phyloP scores from a whole-genome alignment of 2,888 invertebrate genomes.

The Drosophila antonietae region DNA sequence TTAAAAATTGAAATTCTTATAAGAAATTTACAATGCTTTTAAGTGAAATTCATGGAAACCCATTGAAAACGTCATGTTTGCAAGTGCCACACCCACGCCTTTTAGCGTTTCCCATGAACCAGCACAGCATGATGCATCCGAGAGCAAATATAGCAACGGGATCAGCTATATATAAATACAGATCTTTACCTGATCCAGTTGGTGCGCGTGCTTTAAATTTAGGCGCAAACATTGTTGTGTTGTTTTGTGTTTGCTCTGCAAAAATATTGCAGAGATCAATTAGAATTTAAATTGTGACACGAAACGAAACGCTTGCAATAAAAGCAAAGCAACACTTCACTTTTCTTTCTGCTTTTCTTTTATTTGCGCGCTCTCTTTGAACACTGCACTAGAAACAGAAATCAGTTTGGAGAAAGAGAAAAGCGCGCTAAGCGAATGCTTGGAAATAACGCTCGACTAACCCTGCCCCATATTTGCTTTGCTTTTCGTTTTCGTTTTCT shows the following conservation, averaged over 20 bases:
- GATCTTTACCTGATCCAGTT: constrained; percentile 81
- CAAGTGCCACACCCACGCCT: constrained; percentile 22
- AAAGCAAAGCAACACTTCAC: constrained; percentile 36
- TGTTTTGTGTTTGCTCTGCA: constrained; percentile 65
- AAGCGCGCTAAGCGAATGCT: constrained; percentile 17
- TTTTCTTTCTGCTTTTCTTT: constrained; percentile 6
- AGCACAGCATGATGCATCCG: constrained; percentile 33
- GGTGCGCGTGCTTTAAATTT: constrained; percentile 93
- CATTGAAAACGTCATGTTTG: constrained; percentile 66
- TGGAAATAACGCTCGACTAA: constrained; percentile 79
- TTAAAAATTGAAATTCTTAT: background rate
- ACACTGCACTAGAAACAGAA: constrained; percentile 27
- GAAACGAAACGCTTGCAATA: constrained; percentile 22
- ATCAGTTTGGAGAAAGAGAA: constrained; percentile 1
- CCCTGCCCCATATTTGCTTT: constrained; percentile 84
- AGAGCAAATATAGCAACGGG: constrained; percentile 28
- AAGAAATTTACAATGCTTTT: constrained; percentile 34
- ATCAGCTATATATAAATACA: background rate
- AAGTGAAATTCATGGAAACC: constrained; percentile 8
- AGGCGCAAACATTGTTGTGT: constrained; percentile 89
- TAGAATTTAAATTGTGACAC: background rate
- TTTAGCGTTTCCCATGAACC: background rate
- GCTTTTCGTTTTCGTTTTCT: constrained; percentile 27
- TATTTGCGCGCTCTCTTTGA: background rate
- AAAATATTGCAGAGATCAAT: constrained; percentile 37